Conservation (phyloP, 1,140 invertebrate species). For the Bicyclus anynana region DNA sequence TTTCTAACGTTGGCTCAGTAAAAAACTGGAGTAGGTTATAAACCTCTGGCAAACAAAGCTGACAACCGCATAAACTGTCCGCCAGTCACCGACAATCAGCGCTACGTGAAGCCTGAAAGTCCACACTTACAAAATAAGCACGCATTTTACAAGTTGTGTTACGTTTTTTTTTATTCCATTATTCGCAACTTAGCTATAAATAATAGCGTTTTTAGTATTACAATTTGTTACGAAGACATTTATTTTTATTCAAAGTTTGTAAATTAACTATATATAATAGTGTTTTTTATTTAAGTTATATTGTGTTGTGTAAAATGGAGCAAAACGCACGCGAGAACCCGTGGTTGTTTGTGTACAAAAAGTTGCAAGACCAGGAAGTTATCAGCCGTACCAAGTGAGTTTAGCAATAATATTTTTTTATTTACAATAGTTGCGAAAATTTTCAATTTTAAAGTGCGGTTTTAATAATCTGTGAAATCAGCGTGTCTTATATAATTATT, state of each 20-base stretch:
- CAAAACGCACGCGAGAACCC: conserved; percentile 42
- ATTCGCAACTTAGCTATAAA: too few relatives aligned
- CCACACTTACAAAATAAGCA: conserved; percentile 3
- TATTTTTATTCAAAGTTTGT: too few relatives aligned
- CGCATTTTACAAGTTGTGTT: neutral
- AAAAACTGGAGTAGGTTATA: conserved; percentile 60
- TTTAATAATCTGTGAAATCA: too few relatives aligned
- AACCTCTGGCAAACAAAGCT: conserved; percentile 53
- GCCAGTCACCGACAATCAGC: conserved; percentile 37
- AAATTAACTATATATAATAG: too few relatives aligned
- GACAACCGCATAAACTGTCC: conserved; percentile 30
- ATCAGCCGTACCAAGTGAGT: conserved; percentile 57
- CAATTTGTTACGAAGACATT: too few relatives aligned
- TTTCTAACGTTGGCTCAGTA: conserved; percentile 46
- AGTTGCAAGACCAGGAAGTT: conserved; percentile 58
- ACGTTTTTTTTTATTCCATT: too few relatives aligned
- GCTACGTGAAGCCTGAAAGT: conserved; percentile 50
- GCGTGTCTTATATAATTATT: too few relatives aligned
- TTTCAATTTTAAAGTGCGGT: too few relatives aligned
- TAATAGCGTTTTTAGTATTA: too few relatives aligned
- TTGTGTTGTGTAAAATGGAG: conserved; percentile 30
- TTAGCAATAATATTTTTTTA: neutral
- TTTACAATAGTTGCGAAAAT: neutral
- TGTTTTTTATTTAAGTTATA: neutral
- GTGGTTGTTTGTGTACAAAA: conserved; percentile 61